Evolutionary conservation across 2,797 vertebrate genomes (phyloP), one percentile per base, ranked within the genome.

Genomic region (Lepus townsendii): DNA sequence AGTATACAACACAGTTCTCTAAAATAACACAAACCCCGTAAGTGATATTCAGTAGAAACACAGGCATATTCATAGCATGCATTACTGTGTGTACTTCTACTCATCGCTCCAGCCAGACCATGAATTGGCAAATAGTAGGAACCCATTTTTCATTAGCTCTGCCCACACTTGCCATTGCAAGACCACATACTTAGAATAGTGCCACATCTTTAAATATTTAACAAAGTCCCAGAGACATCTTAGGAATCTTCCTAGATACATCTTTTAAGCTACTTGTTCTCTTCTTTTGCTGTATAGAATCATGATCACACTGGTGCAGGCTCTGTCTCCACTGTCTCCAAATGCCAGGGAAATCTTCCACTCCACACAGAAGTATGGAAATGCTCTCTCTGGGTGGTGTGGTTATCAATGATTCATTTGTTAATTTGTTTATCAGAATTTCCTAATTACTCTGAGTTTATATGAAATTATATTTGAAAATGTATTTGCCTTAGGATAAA

Each of bases 401-500:
- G 38, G 1, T 52, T 76, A 47, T 12, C 14, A 71, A 22, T 19
- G 4, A 72, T n/a, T 77, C 79, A 76, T 86, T 82, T 91, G 17
- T 47, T 77, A 22, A 77, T 83, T 91, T 87, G 38, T 20, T 79
- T 73, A 26, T 69, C 14, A 83, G 13, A 16, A 60, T 92, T 96
- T 83, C 6, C 30, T 65, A 68, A 57, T 68, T 91, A 79, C 84
- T 69, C n/a, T 77, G 63, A 89, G 9, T 16, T 38, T 52, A 54
- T 65, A 50, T 65, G 5, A 77, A 72, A 57, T 88, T 92, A 13
- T 71, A 52, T 71, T 12, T 83, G 13, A 90, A 92, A 95, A 76
- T 32, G 13, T 65, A 68, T 60, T 85, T 90, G 3, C 9, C 66
- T 88, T 54, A 79, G 22, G 3, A 7, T 83, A 47, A 95, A 38